Evolutionary conservation across 2,113 vertebrate species (phyloP), one percentile per base, ranked within the genome.

Genomic region (Genyomyrus donnyi): DNA sequence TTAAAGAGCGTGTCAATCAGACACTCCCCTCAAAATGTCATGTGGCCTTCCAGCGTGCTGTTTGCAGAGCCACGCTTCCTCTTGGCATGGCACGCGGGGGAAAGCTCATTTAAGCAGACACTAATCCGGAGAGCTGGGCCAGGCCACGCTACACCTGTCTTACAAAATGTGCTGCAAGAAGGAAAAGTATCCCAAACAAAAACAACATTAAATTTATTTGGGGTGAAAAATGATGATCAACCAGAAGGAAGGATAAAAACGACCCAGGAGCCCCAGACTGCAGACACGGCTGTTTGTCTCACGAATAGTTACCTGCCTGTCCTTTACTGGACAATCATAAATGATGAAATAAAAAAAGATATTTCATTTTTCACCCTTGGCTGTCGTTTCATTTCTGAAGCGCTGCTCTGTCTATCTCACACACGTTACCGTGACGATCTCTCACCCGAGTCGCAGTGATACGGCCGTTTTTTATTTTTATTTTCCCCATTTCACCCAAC

Each of bases 331-430:
- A 84, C 85, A 91, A 48, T 90, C 92, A 66, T 87, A 53, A 88
- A 91, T 95, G 94, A 95, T 94, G 90, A 92, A 96, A 90, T 92
- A 93, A 92, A 91, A 92, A 90, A 66, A 91, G 31, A 53, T 48
- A 92, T 92, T 92, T 92, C 91, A 95, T 96, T 92, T 92, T 93
- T 96, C 95, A 95, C 92, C 91, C 92, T 91, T 92, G 90, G 91
- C 88, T 93, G 95, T 94, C 94, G 93, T 95, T 93, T 93, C 91
- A 92, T 94, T 92, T 91, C 93, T 93, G 94, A 95, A 93, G 92
- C 93, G 93, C 94, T 91, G 92, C 91, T 93, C 93, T 90, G 91
- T 94, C 93, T 93, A 93, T 94, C 94, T 93, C 88, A 90, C 66
- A 49, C 15, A 11, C 85, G 88, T 95, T 93, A 95, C 92, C 92